These are phyloP conservation scores for Carettochelys insculpta DNA, from an alignment of 2,113 vertebrate species.

Conservation along the genomic window DNA sequence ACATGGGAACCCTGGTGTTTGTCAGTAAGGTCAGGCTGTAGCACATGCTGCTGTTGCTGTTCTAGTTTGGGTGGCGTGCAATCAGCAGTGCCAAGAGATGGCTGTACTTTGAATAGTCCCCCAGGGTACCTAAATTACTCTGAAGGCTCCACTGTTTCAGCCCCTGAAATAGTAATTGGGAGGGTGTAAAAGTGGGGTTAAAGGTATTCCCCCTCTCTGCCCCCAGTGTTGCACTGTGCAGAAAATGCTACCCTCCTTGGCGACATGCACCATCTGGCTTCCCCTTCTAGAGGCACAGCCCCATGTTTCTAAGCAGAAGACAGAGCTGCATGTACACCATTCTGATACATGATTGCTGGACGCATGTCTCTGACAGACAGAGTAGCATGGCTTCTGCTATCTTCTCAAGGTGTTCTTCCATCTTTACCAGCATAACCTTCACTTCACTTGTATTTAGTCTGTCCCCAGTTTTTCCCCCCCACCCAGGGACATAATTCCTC, in stretches of 20 bases:
- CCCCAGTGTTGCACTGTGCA: background rate
- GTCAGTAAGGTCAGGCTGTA: background rate
- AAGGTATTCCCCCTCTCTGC: background rate
- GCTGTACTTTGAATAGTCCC: background rate
- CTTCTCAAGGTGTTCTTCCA: background rate
- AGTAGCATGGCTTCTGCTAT: background rate
- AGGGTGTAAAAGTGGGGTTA: background rate
- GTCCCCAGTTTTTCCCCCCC: background rate
- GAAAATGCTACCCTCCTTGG: too few species aligned
- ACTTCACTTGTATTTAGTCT: background rate
- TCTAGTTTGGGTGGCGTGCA: background rate
- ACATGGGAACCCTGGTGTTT: rapidly evolving
- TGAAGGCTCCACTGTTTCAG: background rate
- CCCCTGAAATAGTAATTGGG: background rate
- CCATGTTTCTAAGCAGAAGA: rapidly evolving
- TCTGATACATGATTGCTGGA: conserved; percentile 6
- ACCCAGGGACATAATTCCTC: background rate
- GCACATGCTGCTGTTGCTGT: background rate
- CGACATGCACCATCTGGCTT: background rate
- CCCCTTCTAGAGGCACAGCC: background rate
- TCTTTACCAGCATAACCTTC: background rate
- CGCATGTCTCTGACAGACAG: conserved; percentile 1
- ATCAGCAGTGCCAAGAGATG: background rate
- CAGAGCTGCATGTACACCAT: background rate
- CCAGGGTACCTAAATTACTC: background rate